Percentiles rank a stretch among this genome's conserved stretches.
These are phyloP conservation scores for Lithosia quadra DNA, from an alignment of 2,888 invertebrate genomes.

Conservation along the genomic window DNA sequence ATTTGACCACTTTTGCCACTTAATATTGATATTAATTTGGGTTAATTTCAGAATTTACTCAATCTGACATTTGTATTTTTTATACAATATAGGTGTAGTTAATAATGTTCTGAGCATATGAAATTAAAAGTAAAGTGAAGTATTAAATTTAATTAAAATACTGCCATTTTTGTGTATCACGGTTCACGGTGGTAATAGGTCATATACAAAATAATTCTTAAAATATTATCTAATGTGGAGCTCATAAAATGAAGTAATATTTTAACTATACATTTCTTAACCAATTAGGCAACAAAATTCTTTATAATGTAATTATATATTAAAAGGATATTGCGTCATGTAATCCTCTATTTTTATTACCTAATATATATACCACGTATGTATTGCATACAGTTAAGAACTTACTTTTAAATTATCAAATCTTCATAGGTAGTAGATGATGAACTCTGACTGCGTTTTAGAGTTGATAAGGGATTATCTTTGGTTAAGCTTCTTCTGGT, in stretches of 20 bases:
- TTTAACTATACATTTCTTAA: conserved; percentile 31
- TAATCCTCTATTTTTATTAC: conserved; percentile 5
- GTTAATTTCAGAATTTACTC: no score
- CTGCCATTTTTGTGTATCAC: neutral
- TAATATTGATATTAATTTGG: no score
- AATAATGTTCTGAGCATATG: no score
- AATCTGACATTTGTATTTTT: no score
- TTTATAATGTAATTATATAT: conserved; percentile 10
- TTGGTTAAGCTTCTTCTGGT: neutral
- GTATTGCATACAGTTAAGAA: neutral
- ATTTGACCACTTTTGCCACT: no score
- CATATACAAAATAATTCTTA: neutral
- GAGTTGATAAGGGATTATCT: neutral
- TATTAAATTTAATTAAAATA: neutral
- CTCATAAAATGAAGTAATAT: conserved; percentile 28
- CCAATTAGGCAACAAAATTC: conserved; percentile 29
- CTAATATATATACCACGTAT: conserved; percentile 7
- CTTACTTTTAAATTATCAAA: conserved; percentile 8
- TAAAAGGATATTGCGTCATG: conserved; percentile 8
- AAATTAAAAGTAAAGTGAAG: no score
- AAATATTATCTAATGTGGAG: conserved; percentile 28
- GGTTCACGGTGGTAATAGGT: neutral
- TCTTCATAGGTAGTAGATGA: neutral
- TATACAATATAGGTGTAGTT: no score
- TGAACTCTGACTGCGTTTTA: neutral